These are phyloP conservation scores for Dolichoris vasculosae DNA, from an alignment of 1,140 invertebrate species.

Conservation along the genomic window DNA sequence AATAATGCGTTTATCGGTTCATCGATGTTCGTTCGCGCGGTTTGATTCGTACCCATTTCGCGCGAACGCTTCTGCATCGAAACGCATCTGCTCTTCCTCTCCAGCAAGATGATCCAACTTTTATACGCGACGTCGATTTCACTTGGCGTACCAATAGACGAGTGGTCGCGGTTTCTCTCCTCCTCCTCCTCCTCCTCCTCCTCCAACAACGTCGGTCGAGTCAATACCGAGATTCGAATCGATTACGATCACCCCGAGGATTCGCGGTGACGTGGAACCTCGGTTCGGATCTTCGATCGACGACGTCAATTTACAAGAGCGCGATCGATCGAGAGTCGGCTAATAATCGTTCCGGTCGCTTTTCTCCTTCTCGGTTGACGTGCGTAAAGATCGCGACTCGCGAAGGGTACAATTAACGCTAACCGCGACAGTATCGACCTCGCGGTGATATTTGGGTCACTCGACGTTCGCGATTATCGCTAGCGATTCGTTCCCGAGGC, in stretches of 20 bases:
- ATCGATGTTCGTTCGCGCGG: background rate
- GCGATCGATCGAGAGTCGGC: background rate
- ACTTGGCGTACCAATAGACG: background rate
- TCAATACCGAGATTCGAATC: background rate
- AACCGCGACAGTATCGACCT: slow-evolving; percentile 5
- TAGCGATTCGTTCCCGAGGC: background rate
- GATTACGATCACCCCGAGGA: background rate
- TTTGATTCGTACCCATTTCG: background rate
- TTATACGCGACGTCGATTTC: background rate
- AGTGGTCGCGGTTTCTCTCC: background rate
- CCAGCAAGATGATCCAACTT: background rate
- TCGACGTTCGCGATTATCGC: background rate
- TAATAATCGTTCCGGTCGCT: background rate
- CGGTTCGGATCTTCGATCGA: background rate
- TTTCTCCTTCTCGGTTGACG: background rate
- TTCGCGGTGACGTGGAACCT: background rate
- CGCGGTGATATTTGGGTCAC: slow-evolving; percentile 19
- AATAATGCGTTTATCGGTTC: background rate
- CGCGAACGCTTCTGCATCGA: background rate
- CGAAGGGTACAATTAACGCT: background rate
- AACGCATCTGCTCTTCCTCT: background rate
- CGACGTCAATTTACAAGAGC: background rate
- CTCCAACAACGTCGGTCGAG: too few species aligned
- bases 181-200: too few species aligned
- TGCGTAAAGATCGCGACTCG: background rate